Percentiles rank a stretch among this genome's conserved stretches.
These are phyloP conservation scores for Caenorhabditis doughertyi DNA, from an alignment of 2,888 invertebrate species.

Conservation along the genomic window DNA sequence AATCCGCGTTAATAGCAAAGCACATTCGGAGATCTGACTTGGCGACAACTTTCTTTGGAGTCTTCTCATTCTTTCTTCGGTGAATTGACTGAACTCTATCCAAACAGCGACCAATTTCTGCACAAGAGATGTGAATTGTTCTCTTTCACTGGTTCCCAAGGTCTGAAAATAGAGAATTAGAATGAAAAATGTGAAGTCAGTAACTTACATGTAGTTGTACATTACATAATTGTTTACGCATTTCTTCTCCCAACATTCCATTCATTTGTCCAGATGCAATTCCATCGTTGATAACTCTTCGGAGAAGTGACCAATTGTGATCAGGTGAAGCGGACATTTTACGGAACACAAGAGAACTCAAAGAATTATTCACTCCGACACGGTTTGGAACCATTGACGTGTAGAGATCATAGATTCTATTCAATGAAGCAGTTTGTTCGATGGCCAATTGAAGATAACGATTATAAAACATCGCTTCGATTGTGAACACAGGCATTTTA, in stretches of 20 bases:
- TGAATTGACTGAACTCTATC: slow-evolving; percentile 75
- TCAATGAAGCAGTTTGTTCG: slow-evolving; percentile 58
- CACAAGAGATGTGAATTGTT: slow-evolving; percentile 68
- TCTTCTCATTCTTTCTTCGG: slow-evolving; percentile 57
- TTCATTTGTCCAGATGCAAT: slow-evolving; percentile 68
- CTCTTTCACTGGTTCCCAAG: slow-evolving; percentile 63
- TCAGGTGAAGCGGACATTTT: slow-evolving; percentile 51
- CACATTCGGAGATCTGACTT: slow-evolving; percentile 70
- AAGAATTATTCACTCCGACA: slow-evolving; percentile 70
- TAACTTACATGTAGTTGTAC: slow-evolving; percentile 68
- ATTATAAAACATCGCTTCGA: slow-evolving; percentile 72
- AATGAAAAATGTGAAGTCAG: too few relatives aligned
- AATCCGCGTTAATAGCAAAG: slow-evolving; percentile 67
- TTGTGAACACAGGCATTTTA: slow-evolving; percentile 72
- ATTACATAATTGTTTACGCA: slow-evolving; percentile 68
- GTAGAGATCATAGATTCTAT: slow-evolving; percentile 71
- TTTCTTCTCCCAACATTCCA: slow-evolving; percentile 24
- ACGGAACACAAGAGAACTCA: slow-evolving; percentile 61
- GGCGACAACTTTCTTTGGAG: slow-evolving; percentile 71
- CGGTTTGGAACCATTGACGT: slow-evolving; percentile 73
- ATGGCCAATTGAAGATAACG: slow-evolving; percentile 69
- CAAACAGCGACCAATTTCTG: slow-evolving; percentile 70
- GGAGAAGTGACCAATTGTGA: slow-evolving; percentile 66
- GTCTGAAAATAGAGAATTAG: slow-evolving; percentile 69
- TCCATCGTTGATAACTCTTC: slow-evolving; percentile 71